phyloP scores from a whole-genome alignment of 2,113 vertebrate genomes.

The human (Homo sapiens) region GRCh38 chr17:1588501-1589000 shows the following conservation, averaged over 20 bases:
- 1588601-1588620: too few relatives aligned
- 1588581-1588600: too few relatives aligned
- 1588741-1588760: not conserved
- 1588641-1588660: too few relatives aligned
- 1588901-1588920: not conserved
- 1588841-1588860: not conserved
- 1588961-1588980: not conserved
- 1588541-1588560: too few relatives aligned
- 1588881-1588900: accelerated
- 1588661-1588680: too few relatives aligned
- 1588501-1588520: too few relatives aligned
- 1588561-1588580: too few relatives aligned
- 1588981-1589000: too few relatives aligned
- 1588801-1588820: not conserved
- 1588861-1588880: not conserved
- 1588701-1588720: too few relatives aligned
- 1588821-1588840: not conserved
- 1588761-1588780: not conserved
- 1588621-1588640: too few relatives aligned
- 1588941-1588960: accelerated
- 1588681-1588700: too few relatives aligned
- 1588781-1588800: not conserved
- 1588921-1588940: not conserved
- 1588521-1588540: too few relatives aligned
- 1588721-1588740: not conserved